Base-by-base conservation (phyloP, 1,140 invertebrate species). In the Drosophila pruinosa region DNA sequence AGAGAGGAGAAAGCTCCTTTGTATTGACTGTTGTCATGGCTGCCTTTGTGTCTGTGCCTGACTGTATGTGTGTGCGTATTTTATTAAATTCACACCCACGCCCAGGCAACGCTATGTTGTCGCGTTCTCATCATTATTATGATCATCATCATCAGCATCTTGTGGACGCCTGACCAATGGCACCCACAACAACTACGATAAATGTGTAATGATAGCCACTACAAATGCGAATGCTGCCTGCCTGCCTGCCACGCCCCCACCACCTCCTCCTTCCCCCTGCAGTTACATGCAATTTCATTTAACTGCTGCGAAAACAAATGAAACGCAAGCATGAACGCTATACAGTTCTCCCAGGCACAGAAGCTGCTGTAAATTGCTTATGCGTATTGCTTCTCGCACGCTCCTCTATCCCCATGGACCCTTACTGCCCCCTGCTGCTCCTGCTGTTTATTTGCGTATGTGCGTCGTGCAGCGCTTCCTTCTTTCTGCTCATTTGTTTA, bases 11-110 rank as follows among this genome's bases (percentile, higher is more conserved):
- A 14, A 19, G 47, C 24, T 57, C 48, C 47, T 69, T 72, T 65
- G 58, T 72, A 77, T 78, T 73, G 69, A 72, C 68, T 73, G 78
- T 88, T 88, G 83, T 65, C 78, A 88, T 89, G 75, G 26, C 72
- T 68, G 64, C 83, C 72, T 83, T 85, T 79, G 80, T 67, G 52
- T 39, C 5, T 14, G 24, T 39, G 1, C 22, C 3, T 59, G n/a
- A 2, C 0, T 12, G 12, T 36, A 21, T 56, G 31, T 59, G n/a
- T 22, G 72, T 67, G 43, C 62, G 70, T 68, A 64, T 83, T 76
- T 88, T 81, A 88, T 86, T 88, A 88, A 86, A 81, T 86, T 86
- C 82, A 85, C 81, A 85, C 81, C 81, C 81, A 86, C 47, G 45
- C 82, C 41, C 54, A 41, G 68, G 76, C 47, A 67, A 71, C 59